Conservation (phyloP, 2,797 vertebrate genomes). For the Cirrhinus mrigala region DNA sequence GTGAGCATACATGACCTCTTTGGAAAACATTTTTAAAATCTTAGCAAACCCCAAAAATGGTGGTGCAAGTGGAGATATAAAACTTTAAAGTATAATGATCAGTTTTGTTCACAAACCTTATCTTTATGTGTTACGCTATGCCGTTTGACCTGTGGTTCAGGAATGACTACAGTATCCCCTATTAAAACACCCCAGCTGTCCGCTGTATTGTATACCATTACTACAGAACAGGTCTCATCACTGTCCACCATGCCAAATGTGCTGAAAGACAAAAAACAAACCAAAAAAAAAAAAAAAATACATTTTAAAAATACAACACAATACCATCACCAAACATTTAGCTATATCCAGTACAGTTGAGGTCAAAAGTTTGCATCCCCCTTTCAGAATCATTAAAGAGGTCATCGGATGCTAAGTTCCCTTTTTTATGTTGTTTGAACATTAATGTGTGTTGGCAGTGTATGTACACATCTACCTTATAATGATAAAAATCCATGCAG, state of each 20-base stretch:
- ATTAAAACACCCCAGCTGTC: slow-evolving; percentile 93
- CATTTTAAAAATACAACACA: neutral
- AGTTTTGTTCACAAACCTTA: slow-evolving; percentile 75
- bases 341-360: neutral
- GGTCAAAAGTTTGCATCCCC: no score
- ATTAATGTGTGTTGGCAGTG: no score
- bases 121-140: slow-evolving; percentile 86
- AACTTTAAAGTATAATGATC: neutral
- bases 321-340: neutral
- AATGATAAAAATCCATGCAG: no score
- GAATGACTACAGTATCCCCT: slow-evolving; percentile 89
- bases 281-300: neutral
- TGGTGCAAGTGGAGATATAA: neutral
- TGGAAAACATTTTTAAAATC: neutral
- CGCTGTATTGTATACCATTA: slow-evolving; percentile 92
- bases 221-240: slow-evolving; percentile 85
- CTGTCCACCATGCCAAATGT: slow-evolving; percentile 89
- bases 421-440: no score
- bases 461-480: no score
- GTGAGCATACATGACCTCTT: neutral
- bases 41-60: neutral
- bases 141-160: slow-evolving; percentile 86
- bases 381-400: no score
- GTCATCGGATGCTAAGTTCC: no score
- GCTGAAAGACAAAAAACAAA: slow-evolving; percentile 67